These are phyloP conservation scores for Sprattus sprattus DNA, from an alignment of 2,113 vertebrate genomes.

Conservation along the genomic window DNA sequence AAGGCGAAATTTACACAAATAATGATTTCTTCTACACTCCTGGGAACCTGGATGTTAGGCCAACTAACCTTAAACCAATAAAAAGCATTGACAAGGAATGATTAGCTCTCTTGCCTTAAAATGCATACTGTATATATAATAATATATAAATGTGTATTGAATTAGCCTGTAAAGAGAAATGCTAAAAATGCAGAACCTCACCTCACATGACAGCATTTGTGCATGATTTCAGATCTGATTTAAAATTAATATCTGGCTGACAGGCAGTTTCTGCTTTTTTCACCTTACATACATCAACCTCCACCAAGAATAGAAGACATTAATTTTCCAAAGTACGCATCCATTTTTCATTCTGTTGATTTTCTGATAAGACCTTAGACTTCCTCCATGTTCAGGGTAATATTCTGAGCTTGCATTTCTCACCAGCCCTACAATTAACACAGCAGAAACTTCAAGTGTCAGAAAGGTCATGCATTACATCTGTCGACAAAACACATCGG, in stretches of 20 bases:
- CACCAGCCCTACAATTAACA: background rate
- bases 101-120: background rate
- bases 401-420: background rate
- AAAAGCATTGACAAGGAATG: too few species aligned
- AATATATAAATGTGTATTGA: background rate
- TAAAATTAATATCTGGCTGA: slow-evolving; percentile 12
- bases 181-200: background rate
- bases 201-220: background rate
- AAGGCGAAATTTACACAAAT: background rate
- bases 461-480: background rate
- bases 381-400: background rate
- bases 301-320: slow-evolving; percentile 3
- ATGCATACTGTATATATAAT: background rate
- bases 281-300: background rate
- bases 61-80: too few species aligned
- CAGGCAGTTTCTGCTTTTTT: background rate
- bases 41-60: too few species aligned
- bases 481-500: background rate
- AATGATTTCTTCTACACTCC: background rate
- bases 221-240: background rate
- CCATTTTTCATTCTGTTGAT: background rate
- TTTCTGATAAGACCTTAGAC: background rate
- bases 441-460: background rate
- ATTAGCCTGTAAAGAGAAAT: background rate
- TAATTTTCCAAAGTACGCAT: background rate